Base-by-base conservation (phyloP, 2,797 vertebrate genomes). In the Melanotaenia parkinsoni region DNA sequence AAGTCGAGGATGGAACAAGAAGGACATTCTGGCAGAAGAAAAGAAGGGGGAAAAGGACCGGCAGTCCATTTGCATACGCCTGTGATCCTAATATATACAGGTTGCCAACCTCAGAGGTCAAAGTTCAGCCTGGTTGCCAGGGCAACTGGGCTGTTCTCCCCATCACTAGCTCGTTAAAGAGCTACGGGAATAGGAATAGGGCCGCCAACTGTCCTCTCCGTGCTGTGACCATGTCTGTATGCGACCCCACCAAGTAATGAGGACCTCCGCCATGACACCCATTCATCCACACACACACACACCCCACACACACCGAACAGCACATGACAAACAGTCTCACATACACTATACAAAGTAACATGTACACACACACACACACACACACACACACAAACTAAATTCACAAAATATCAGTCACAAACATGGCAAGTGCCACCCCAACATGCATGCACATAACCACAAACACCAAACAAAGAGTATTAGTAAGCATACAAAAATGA, bases 71-170 rank as follows among this genome's bases (percentile, higher is more conserved):
- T 96, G 94, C 95, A 96, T 95, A 95, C 88, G 89, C 58, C 11
- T 72, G 70, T 85, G 63, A 86, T 93, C 88, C 73, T 94, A 93
- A 94, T 94, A 92, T 94, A 93, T 94, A 93, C 91, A 94, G 96
- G 95, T 95, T 95, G 92, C 92, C 91, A 93, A 94, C 94, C 95
- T 93, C 84, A 28, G 74, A 87, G 93, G 92, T 84, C 67, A 67
- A 72, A 93, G 93, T 81, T 93, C 86, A 65, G 81, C 59, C 67
- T 1, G 69, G 95, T 95, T 96, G 91, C 94, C 74, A 0, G 80
- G 93, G 95, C 82, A 95, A 96, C 91, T 1, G 24, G 58, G 87
- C 88, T 77, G 80, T 86, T 88, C 87, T 91, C 82, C 82, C 88
- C 84, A 89, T 90, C 90, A 90, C 90, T 75, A 88, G 92, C 93